Conservation (phyloP, 2,888 invertebrate species). For the Brachynemurus nebulosus region DNA sequence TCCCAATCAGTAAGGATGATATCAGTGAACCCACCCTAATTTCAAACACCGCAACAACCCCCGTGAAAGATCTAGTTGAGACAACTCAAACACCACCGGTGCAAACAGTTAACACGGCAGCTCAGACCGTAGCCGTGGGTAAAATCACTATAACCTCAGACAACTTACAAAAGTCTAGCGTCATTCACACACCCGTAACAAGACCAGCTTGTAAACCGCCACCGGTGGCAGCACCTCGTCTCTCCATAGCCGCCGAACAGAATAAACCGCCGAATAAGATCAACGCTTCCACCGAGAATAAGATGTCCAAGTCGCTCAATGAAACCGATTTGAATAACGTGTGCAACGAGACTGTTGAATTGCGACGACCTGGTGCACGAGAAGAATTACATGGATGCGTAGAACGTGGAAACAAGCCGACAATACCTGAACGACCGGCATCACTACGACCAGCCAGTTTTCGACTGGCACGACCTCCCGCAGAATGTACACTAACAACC, state of each 20-base stretch:
- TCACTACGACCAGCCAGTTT: conserved; percentile 34
- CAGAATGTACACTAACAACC: conserved; percentile 8
- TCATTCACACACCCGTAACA: too few species aligned
- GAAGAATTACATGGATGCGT: conserved; percentile 24
- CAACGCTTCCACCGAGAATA: conserved; percentile 13
- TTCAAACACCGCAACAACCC: conserved; percentile 2
- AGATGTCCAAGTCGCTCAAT: conserved; percentile 16
- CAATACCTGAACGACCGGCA: conserved; percentile 67
- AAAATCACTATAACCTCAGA: conserved; percentile 34
- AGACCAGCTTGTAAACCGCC: conserved; percentile 32
- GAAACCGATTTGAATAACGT: conserved; percentile 25
- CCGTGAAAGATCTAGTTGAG: conserved; percentile 3
- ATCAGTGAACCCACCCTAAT: conserved; percentile 4
- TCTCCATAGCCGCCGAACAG: conserved; percentile 22
- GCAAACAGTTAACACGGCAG: conserved; percentile 28
- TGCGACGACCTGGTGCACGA: conserved; percentile 32
- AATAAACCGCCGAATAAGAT: conserved; percentile 12
- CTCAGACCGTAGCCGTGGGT: conserved; percentile 34
- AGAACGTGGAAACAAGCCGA: conserved; percentile 49
- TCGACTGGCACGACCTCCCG: conserved; percentile 6
- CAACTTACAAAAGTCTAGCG: conserved; percentile 31
- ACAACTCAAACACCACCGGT: conserved; percentile 19
- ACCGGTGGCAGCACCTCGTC: conserved; percentile 41
- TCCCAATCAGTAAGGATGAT: conserved; percentile 7
- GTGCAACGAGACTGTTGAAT: conserved; percentile 33